These are phyloP conservation scores for Lipotes vexillifer DNA, from an alignment of 2,113 vertebrate genomes.

Conservation along the genomic window DNA sequence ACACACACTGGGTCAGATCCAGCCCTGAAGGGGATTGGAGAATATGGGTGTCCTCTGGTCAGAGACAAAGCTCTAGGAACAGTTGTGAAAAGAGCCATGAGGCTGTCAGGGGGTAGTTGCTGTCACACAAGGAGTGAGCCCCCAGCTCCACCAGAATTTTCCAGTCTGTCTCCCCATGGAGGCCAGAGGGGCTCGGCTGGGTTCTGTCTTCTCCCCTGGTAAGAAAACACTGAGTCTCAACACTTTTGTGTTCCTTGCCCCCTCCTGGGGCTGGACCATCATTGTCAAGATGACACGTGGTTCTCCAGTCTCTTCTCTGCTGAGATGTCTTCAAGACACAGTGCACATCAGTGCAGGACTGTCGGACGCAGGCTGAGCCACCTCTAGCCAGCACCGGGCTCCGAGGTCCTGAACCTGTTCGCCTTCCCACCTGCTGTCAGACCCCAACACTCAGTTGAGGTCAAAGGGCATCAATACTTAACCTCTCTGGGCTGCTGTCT, in stretches of 20 bases:
- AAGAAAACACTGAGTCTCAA: not conserved
- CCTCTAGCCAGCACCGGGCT: not conserved
- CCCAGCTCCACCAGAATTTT: not conserved
- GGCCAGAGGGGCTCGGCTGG: too few relatives aligned
- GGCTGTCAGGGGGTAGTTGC: not conserved
- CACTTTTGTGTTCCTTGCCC: not conserved
- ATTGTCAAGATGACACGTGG: too few relatives aligned
- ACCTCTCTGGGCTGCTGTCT: too few relatives aligned
- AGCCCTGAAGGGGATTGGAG: not conserved
- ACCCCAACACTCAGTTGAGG: not conserved
- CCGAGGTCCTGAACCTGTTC: not conserved
- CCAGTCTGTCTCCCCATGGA: not conserved
- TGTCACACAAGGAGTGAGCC: not conserved
- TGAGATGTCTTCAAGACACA: not conserved
- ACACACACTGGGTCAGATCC: not conserved
- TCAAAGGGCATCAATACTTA: not conserved
- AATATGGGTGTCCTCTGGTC: not conserved
- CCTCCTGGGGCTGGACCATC: too few relatives aligned
- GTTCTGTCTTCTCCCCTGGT: not conserved
- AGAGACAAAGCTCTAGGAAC: not conserved
- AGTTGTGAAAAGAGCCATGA: not conserved
- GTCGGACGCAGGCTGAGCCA: accelerated
- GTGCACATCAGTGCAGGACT: too few relatives aligned
- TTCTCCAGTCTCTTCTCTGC: not conserved
- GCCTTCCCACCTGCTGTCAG: too few relatives aligned